These are phyloP conservation scores for Nephrotoma appendiculata DNA, from an alignment of 2,888 invertebrate genomes.

Conservation along the genomic window DNA sequence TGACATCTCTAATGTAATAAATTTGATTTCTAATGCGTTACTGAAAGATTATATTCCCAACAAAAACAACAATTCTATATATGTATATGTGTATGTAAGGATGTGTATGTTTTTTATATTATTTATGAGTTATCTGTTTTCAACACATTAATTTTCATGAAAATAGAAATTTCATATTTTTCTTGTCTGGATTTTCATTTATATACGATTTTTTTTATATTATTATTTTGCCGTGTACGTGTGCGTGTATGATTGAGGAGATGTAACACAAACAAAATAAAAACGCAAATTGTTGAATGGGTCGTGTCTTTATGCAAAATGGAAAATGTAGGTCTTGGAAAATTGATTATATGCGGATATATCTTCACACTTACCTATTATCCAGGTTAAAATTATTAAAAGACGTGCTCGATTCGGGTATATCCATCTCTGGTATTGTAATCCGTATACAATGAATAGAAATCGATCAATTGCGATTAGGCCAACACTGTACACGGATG, in stretches of 20 bases:
- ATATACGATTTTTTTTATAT: background rate
- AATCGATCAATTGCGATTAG: slow-evolving; percentile 48
- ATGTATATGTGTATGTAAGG: background rate
- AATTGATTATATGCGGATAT: background rate
- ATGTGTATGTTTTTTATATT: background rate
- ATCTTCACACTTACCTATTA: slow-evolving; percentile 33
- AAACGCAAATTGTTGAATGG: background rate
- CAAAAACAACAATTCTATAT: background rate
- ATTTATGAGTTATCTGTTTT: background rate
- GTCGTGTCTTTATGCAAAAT: background rate
- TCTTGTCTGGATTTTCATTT: background rate
- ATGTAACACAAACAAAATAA: too few species aligned
- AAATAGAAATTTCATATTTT: background rate
- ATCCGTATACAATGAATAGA: slow-evolving; percentile 46
- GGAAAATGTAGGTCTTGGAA: background rate
- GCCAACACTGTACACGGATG: slow-evolving; percentile 48
- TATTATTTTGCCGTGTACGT: background rate
- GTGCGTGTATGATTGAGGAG: background rate
- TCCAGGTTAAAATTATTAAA: slow-evolving; percentile 40
- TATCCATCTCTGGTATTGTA: slow-evolving; percentile 46
- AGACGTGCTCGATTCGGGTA: slow-evolving; percentile 41
- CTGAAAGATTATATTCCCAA: background rate
- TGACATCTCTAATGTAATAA: background rate
- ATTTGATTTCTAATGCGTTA: background rate
- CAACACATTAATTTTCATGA: background rate